Conservation (phyloP, 2,113 vertebrate species). For the Syngnathus floridae region DNA sequence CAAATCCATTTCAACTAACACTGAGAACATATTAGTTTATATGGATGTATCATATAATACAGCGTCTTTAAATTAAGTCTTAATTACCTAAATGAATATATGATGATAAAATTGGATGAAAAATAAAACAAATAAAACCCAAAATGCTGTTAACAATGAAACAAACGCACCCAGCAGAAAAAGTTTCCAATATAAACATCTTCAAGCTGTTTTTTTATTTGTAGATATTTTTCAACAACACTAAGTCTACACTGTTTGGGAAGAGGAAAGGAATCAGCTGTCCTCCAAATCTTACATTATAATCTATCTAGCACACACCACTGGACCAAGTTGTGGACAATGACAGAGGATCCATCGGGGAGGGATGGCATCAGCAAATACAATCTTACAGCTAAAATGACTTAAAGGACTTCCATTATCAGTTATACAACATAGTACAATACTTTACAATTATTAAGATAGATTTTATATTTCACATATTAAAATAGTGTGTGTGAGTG, state of each 20-base stretch:
- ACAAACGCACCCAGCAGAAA: slow-evolving; percentile 8
- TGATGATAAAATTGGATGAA: neutral
- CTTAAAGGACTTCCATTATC: slow-evolving; percentile 45
- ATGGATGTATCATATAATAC: too few relatives aligned
- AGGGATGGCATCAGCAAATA: slow-evolving; percentile 39
- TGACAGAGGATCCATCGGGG: slow-evolving; percentile 19
- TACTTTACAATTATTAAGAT: slow-evolving; percentile 71
- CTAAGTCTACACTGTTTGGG: slow-evolving; percentile 65
- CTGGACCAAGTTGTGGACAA: slow-evolving; percentile 55
- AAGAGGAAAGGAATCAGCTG: slow-evolving; percentile 45
- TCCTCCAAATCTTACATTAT: slow-evolving; percentile 39
- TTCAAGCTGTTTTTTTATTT: slow-evolving; percentile 67
- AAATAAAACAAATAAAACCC: neutral
- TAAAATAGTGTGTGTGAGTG: slow-evolving; percentile 67
- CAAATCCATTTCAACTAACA: too few relatives aligned
- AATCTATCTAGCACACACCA: slow-evolving; percentile 57
- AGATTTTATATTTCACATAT: slow-evolving; percentile 72
- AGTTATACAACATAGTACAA: slow-evolving; percentile 65
- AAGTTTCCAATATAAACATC: slow-evolving; percentile 44
- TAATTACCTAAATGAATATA: too few relatives aligned
- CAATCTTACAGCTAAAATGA: slow-evolving; percentile 62
- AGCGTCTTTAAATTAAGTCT: too few relatives aligned
- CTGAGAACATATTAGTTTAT: too few relatives aligned
- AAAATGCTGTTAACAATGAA: neutral
- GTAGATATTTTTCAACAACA: slow-evolving; percentile 67